Evolutionary conservation across 2,113 vertebrate genomes (phyloP), one percentile per base, ranked within the genome.

Genomic region (Heterotilapia buettikoferi): DNA sequence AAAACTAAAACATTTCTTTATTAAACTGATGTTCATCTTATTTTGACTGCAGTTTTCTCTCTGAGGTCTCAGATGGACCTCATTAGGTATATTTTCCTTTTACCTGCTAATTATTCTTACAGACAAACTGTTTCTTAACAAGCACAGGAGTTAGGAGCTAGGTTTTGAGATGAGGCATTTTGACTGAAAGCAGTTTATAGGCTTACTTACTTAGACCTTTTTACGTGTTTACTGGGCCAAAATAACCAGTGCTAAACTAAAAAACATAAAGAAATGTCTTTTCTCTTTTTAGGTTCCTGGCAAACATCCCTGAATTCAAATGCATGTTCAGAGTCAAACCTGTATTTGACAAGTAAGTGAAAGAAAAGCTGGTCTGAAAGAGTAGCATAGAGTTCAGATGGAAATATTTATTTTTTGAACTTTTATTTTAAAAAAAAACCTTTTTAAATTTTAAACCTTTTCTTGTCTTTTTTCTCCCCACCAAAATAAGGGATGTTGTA

Each of bases 321-420:
- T 97, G 95, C 82, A 97, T 96, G 86, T 91, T 99, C 80, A 98
- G 97, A 95, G 98, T 99, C 82, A 97, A 97, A 93, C 97, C 97
- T 53, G 91, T 96, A 3, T 98, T 99, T 96, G 98, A 99, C 91
- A 99, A 98, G 98, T 99, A 97, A 57, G 98, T 96, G 9, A 43
- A 83, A 84, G 16, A 33, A n/a, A 54, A 3, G 11, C 11, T 38
- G 31, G 2, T 7, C 2, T 29, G 10, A 57, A 13, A 6, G 6
- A 6, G 1, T 9, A 2, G 14, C 9, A 19, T 4, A 24, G 36
- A 45, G 26, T 33, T 14, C 24, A 19, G 79, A 38, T 21, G 6
- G 5, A 50, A 53, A 36, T 36, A 8, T 13, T 82, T 6, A 4
- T 52, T n/a, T 61, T 53, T 84, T 29, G 6, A 52, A 14, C 33